Conservation (phyloP, 2,797 vertebrate species). For the Phyllotis vaccarum region DNA sequence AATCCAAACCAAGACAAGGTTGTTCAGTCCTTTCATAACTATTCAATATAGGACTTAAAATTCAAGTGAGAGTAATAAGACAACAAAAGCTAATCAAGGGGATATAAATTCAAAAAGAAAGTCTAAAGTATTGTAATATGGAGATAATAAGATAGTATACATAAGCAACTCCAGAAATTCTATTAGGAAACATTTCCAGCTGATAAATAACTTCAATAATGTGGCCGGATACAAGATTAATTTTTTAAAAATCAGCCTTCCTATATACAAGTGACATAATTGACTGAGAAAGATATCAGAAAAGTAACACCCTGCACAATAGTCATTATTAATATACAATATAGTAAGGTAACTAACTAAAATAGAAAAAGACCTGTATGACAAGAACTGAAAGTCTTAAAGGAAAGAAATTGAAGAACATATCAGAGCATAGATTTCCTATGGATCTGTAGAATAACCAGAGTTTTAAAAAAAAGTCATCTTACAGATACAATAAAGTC, state of each 20-base stretch:
- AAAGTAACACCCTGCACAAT: neutral
- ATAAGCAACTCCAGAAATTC: neutral
- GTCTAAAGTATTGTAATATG: neutral
- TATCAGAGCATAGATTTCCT: neutral
- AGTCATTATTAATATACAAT: neutral
- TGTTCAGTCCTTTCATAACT: neutral
- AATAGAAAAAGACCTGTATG: neutral
- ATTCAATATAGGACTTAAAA: neutral
- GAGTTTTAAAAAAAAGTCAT: neutral
- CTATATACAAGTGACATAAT: neutral
- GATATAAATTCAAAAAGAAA: neutral
- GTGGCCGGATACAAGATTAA: neutral
- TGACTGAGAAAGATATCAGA: neutral
- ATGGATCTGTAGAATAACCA: neutral
- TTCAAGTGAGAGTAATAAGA: neutral
- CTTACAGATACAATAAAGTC: neutral
- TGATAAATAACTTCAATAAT: neutral
- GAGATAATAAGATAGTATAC: neutral
- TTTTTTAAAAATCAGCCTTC: neutral
- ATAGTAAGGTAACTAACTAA: neutral
- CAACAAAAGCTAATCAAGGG: neutral
- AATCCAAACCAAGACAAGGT: neutral
- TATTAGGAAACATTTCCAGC: neutral
- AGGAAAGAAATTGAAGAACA: neutral
- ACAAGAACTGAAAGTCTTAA: neutral